phyloP scores from a whole-genome alignment of 1,140 invertebrate genomes.

The Caenorhabditis briggsae region DNA sequence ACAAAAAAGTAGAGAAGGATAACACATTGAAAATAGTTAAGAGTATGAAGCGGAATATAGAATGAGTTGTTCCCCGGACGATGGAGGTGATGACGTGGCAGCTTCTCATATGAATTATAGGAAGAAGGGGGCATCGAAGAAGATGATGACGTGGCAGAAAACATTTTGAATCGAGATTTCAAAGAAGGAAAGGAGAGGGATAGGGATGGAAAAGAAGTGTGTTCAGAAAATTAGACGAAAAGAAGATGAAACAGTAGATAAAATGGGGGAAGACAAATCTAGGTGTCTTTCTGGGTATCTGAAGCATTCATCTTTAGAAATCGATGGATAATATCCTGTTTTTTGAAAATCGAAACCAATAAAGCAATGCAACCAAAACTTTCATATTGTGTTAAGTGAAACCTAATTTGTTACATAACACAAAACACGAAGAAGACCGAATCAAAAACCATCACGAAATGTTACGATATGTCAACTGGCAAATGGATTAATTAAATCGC shows the following conservation, averaged over 20 bases:
- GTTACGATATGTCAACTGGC: too few relatives aligned
- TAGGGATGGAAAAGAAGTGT: neutral
- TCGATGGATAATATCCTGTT: neutral
- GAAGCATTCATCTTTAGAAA: neutral
- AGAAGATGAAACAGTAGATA: conserved; percentile 45
- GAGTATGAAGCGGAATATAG: conserved; percentile 25
- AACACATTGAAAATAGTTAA: conserved; percentile 46
- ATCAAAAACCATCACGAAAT: too few relatives aligned
- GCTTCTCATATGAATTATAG: neutral
- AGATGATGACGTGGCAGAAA: conserved; percentile 45
- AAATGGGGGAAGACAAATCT: neutral
- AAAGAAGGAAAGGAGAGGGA: conserved; percentile 7
- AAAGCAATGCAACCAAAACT: neutral
- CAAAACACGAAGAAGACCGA: too few relatives aligned
- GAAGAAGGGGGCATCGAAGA: conserved; percentile 41
- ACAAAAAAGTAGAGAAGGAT: conserved; percentile 46
- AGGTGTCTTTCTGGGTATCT: conserved; percentile 30
- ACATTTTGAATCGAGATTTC: conserved; percentile 38
- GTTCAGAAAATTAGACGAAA: conserved; percentile 15
- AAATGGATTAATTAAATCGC: too few relatives aligned
- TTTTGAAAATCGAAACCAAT: neutral
- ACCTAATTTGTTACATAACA: too few relatives aligned
- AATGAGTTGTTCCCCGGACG: neutral
- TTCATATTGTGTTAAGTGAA: neutral
- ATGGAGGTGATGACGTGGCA: neutral